Conservation (phyloP, 2,888 invertebrate species). For the Lochmaea capreae region DNA sequence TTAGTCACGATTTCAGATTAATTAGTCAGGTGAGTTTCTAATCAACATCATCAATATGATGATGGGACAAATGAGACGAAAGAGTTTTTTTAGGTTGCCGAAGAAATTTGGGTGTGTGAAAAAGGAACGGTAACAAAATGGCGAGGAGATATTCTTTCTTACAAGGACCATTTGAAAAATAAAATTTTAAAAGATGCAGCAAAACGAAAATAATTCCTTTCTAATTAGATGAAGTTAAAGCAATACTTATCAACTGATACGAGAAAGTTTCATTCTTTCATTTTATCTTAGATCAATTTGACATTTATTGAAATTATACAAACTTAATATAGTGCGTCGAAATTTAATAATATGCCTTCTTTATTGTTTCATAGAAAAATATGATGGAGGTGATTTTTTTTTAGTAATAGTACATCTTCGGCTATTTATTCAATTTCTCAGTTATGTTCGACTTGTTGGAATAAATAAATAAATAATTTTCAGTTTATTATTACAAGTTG, state of each 20-base stretch:
- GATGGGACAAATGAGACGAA: not conserved
- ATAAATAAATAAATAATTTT: no score
- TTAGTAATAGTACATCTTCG: no score
- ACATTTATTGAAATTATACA: not conserved
- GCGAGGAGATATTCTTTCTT: conserved; percentile 95
- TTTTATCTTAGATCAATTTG: conserved; percentile 22
- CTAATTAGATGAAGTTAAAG: conserved; percentile 20
- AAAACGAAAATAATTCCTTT: conserved; percentile 62
- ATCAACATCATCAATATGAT: not conserved
- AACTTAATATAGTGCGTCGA: conserved; percentile 11
- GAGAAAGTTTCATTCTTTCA: conserved; percentile 28
- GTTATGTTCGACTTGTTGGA: no score
- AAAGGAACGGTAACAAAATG: conserved; percentile 96
- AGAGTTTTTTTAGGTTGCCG: conserved; percentile 82
- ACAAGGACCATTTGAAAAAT: conserved; percentile 93
- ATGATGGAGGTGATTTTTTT: no score
- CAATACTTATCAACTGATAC: conserved; percentile 26
- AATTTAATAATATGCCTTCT: not conserved
- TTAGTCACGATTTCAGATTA: conserved; percentile 99
- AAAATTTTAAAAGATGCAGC: conserved; percentile 83
- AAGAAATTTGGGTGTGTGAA: conserved; percentile 99
- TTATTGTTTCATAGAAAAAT: not conserved
- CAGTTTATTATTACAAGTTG: no score
- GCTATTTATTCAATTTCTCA: no score
- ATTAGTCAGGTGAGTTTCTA: conserved; percentile 90